phyloP scores from a whole-genome alignment of 2,113 vertebrate species.

The Labrus mixtus region DNA sequence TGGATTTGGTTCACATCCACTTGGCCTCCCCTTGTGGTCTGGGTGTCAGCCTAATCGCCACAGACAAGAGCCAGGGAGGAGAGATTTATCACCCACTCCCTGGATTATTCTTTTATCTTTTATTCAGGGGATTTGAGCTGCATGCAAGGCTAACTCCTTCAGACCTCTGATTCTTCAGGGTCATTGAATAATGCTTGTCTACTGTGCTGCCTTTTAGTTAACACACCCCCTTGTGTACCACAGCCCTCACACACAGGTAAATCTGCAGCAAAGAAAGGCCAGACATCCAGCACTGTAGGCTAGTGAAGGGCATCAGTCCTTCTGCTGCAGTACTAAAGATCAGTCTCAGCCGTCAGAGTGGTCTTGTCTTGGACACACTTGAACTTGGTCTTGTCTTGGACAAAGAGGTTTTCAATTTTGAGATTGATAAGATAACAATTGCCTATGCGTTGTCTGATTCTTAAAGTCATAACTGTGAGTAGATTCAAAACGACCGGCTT shows the following conservation, averaged over 20 bases:
- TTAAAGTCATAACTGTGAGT: no score
- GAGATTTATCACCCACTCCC: constrained; percentile 78
- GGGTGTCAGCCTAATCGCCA: constrained; percentile 64
- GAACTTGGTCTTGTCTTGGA: no score
- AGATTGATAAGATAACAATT: no score
- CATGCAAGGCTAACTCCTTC: constrained; percentile 53
- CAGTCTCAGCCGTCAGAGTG: no score
- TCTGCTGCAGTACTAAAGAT: no score
- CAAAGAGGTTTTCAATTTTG: no score
- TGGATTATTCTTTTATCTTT: constrained; percentile 60
- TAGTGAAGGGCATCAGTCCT: neutral
- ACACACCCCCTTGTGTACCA: constrained; percentile 25
- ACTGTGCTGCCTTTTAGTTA: constrained; percentile 46
- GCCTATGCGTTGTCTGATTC: no score
- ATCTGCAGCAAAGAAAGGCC: constrained; percentile 4
- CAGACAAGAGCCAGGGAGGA: constrained; percentile 27
- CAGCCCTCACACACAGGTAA: constrained; percentile 29
- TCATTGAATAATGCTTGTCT: constrained; percentile 63
- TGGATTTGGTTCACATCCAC: constrained; percentile 69
- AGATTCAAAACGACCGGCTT: no score
- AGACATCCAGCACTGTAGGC: neutral
- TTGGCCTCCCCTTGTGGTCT: constrained; percentile 69
- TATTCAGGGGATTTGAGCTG: constrained; percentile 58
- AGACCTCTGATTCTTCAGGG: constrained; percentile 61
- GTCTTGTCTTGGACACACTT: no score